Evolutionary conservation across 2,797 vertebrate species (phyloP).

Genomic region (Pristis pectinata): DNA sequence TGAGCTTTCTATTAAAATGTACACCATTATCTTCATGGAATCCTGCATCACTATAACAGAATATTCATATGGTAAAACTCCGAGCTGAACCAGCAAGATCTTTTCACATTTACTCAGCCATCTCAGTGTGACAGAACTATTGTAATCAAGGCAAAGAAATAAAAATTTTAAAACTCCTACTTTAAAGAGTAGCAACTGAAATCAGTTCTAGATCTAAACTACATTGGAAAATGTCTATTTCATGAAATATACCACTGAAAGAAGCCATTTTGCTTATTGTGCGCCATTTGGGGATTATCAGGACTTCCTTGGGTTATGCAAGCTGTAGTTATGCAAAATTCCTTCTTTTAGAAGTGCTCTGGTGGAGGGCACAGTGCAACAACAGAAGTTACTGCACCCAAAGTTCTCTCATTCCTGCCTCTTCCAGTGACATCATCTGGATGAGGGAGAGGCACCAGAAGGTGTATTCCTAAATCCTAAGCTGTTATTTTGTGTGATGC

Average conservation of each 20-base stretch:
- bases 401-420: neutral
- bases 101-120: too few relatives aligned
- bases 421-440: neutral
- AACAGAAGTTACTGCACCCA: neutral
- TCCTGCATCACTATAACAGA: too few relatives aligned
- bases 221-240: neutral
- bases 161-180: neutral
- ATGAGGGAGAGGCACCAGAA: neutral
- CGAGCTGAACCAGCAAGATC: too few relatives aligned
- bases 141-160: too few relatives aligned
- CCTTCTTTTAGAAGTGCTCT: neutral
- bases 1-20: too few relatives aligned
- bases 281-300: too few relatives aligned
- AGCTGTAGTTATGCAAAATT: neutral
- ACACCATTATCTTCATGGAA: too few relatives aligned
- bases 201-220: neutral
- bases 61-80: too few relatives aligned
- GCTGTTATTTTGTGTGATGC: neutral
- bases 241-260: neutral
- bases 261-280: neutral
- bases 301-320: neutral
- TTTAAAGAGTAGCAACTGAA: neutral
- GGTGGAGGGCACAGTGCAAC: neutral
- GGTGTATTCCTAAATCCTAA: neutral
- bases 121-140: too few relatives aligned